phyloP scores from a whole-genome alignment of 2,113 vertebrate genomes.

The Sterna hirundo region DNA sequence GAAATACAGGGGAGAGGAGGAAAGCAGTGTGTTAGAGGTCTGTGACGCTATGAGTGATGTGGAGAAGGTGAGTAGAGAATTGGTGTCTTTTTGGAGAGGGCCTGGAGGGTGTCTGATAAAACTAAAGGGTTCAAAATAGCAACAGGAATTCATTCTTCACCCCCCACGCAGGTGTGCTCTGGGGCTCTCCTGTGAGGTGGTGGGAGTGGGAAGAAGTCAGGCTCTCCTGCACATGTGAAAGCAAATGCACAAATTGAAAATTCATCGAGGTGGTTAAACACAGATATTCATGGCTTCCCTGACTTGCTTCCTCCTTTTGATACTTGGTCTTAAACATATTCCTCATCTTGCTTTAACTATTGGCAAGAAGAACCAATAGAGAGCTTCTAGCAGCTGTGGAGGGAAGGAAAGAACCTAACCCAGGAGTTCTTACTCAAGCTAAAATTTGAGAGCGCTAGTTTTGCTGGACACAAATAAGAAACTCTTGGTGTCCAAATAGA shows the following conservation, averaged over 20 bases:
- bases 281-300: background rate
- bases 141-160: background rate
- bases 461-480: background rate
- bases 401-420: background rate
- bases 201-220: background rate
- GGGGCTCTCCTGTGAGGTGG: background rate
- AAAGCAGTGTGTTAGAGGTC: background rate
- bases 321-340: background rate
- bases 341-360: background rate
- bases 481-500: background rate
- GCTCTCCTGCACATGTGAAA: rapidly evolving
- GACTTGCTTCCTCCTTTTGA: background rate
- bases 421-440: background rate
- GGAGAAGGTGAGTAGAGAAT: background rate
- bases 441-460: background rate
- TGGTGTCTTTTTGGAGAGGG: background rate
- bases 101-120: background rate
- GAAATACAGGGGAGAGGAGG: background rate
- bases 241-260: background rate
- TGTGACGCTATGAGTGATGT: background rate
- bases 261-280: too few species aligned
- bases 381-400: background rate
- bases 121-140: background rate
- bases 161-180: rapidly evolving
- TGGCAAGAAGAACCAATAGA: background rate